Evolutionary conservation across 2,888 invertebrate species (phyloP), one percentile per base, ranked within the genome.

Genomic region (Drosophila parthenogenetica): DNA sequence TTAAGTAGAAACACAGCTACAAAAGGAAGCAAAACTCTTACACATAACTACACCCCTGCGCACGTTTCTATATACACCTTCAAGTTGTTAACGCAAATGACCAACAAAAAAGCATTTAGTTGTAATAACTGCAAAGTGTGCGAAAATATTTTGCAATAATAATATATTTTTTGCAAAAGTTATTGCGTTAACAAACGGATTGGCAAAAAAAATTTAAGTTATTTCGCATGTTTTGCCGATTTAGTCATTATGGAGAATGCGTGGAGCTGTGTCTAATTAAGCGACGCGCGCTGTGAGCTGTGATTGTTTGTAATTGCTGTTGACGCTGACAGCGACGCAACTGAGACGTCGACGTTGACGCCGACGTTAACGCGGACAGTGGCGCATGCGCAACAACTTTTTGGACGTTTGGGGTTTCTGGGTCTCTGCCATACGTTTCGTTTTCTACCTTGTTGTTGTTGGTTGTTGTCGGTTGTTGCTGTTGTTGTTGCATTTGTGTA

Each of bases 321-420:
- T 32, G 40, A 14, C 13, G 50, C 35, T 14, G 7, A 5, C 46
- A 35, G 37, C 32, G 55, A n/a, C 32, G 46, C 29, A n/a, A n/a
- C n/a, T n/a, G n/a, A 3, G 46, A n/a, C 37, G 22, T 0, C n/a
- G 49, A 19, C 7, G 43, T 8, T 14, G 16, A 17, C 37, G 10
- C 25, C 29, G 46, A 60, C n/a, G 50, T 19, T 19, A 35, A 32
- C 54, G 54, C 2, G 14, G 51, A 48, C 77, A 54, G 69, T 60
- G 69, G 78, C 79, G 86, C 85, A 76, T 77, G 81, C 83, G 81
- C 84, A 81, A 80, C 77, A 61, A 54, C 65, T 74, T 67, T 67
- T 67, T 55, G 32, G 61, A 67, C 70, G 66, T 84, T 84, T 78
- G 69, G 66, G 79, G 83, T 86, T 86, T 86, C 87, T 86, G 86